These are phyloP conservation scores for Scrobipalpa atriplicella DNA, from an alignment of 2,888 invertebrate species.

Conservation along the genomic window DNA sequence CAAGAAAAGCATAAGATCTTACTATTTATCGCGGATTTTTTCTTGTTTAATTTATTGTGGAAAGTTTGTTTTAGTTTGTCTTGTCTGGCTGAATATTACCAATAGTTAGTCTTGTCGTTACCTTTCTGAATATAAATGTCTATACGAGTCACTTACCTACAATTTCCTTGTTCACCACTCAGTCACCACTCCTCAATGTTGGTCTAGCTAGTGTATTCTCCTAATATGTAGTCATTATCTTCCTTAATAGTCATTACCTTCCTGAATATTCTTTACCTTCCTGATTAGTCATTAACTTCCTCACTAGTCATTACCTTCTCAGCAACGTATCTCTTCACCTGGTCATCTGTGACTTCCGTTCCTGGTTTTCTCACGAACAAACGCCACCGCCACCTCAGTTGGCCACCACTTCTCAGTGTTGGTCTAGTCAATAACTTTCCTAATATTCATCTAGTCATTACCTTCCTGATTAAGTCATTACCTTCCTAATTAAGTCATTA, in stretches of 20 bases:
- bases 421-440: too few species aligned
- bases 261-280: constrained; percentile 62
- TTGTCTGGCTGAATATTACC: too few species aligned
- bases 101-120: too few species aligned
- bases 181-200: too few species aligned
- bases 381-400: constrained; percentile 90
- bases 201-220: too few species aligned
- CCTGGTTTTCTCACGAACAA: constrained; percentile 85
- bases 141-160: too few species aligned
- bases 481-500: too few species aligned
- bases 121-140: too few species aligned
- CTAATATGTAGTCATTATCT: constrained; percentile 21
- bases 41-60: too few species aligned
- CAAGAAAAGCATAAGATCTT: background rate
- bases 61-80: too few species aligned
- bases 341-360: constrained; percentile 73
- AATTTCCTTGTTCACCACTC: too few species aligned
- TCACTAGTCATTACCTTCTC: constrained; percentile 60
- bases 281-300: constrained; percentile 20
- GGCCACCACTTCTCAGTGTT: constrained; percentile 87
- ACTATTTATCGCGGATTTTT: background rate
- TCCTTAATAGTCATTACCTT: constrained; percentile 55
- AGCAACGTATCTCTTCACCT: constrained; percentile 82
- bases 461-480: too few species aligned
- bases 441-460: constrained; percentile 49